These are phyloP conservation scores for Orthosia gracilis DNA, from an alignment of 2,888 invertebrate genomes.

Conservation along the genomic window DNA sequence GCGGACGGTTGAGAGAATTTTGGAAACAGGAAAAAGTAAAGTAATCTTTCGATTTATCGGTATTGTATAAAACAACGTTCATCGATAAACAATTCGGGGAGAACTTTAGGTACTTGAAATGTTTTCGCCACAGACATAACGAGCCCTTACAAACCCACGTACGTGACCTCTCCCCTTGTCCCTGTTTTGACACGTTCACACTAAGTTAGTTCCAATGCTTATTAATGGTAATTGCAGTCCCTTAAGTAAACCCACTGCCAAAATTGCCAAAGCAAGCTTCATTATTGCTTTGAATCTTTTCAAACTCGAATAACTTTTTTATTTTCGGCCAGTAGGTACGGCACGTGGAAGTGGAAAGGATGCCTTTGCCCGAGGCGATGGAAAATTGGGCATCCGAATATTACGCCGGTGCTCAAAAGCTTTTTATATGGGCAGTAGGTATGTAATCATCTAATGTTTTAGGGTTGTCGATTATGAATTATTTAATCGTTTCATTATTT, in stretches of 20 bases:
- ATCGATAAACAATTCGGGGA: slow-evolving; percentile 21
- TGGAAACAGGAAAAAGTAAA: slow-evolving; percentile 3
- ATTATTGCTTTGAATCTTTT: slow-evolving; percentile 17
- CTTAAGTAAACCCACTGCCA: slow-evolving; percentile 3
- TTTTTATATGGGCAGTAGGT: slow-evolving; percentile 26
- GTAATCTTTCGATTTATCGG: slow-evolving; percentile 5
- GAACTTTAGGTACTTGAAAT: slow-evolving; percentile 14
- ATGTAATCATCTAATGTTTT: neutral
- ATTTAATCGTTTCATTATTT: too few species aligned
- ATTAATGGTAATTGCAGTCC: slow-evolving; percentile 33
- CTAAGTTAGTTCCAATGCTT: slow-evolving; percentile 20
- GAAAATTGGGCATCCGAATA: slow-evolving; percentile 52
- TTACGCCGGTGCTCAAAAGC: slow-evolving; percentile 20
- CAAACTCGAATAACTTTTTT: slow-evolving; percentile 19
- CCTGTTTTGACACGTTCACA: slow-evolving; percentile 34
- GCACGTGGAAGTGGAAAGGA: slow-evolving; percentile 31
- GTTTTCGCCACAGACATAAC: slow-evolving; percentile 4
- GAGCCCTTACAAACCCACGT: slow-evolving; percentile 13
- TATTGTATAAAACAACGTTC: slow-evolving; percentile 31
- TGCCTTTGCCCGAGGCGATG: slow-evolving; percentile 50
- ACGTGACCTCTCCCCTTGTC: slow-evolving; percentile 50
- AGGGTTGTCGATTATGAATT: too few species aligned
- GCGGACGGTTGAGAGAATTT: slow-evolving; percentile 13
- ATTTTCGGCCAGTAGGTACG: slow-evolving; percentile 10
- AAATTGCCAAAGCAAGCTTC: neutral